Evolutionary conservation across 35 echinoderm and acorn worm genomes (phyloP).

Genomic region (Ophioderma brevispina): DNA sequence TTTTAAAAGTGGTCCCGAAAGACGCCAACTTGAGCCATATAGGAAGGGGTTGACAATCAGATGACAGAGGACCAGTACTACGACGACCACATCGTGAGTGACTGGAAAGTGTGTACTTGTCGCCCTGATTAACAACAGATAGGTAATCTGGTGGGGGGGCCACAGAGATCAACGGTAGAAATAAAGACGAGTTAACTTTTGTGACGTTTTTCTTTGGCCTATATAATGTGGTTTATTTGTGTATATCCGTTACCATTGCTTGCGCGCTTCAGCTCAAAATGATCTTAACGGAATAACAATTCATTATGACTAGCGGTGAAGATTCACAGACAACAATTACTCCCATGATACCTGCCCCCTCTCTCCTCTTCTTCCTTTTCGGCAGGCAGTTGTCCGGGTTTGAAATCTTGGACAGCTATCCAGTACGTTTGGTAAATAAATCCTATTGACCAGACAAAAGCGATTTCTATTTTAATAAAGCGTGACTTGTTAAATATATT

Average conservation of each 20-base stretch:
- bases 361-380: conserved; percentile 44
- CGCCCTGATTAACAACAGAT: conserved; percentile 74
- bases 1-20: too few species aligned
- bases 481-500: conserved; percentile 76
- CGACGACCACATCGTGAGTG: conserved; percentile 58
- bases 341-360: conserved; percentile 60
- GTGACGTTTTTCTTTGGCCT: conserved; percentile 86
- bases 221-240: conserved; percentile 56
- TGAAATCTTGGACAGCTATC: conserved; percentile 46
- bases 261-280: conserved; percentile 66
- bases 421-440: conserved; percentile 80
- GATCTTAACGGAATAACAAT: conserved; percentile 78
- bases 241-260: conserved; percentile 31
- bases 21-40: conserved; percentile 81
- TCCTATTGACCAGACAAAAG: conserved; percentile 63
- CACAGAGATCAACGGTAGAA: conserved; percentile 80
- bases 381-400: conserved; percentile 43
- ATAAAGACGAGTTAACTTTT: conserved; percentile 80
- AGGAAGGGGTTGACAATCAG: conserved; percentile 86
- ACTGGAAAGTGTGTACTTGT: conserved; percentile 64
- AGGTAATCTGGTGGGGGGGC: conserved; percentile 69
- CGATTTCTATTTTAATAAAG: conserved; percentile 56
- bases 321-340: conserved; percentile 67
- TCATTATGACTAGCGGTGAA: conserved; percentile 73
- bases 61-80: conserved; percentile 69